Conservation (phyloP, 2,888 invertebrate species). For the Tenthredo livida region DNA sequence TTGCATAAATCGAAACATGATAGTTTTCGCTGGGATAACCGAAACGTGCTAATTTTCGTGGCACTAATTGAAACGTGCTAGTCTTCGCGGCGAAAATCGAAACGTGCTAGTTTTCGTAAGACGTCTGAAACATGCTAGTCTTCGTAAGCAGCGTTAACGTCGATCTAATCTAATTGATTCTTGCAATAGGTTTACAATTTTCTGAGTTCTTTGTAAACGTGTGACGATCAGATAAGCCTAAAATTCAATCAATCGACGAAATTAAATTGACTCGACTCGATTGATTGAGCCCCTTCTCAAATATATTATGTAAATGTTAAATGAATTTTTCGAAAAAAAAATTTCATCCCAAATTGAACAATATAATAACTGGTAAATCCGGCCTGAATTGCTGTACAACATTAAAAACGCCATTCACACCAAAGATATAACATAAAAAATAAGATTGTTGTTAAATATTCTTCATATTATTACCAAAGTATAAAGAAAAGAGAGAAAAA, state of each 20-base stretch:
- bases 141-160: too few relatives aligned
- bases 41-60: too few relatives aligned
- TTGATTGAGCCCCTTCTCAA: too few relatives aligned
- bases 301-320: not conserved
- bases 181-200: not conserved
- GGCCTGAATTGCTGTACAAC: conserved; percentile 22
- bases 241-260: too few relatives aligned
- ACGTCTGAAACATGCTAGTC: too few relatives aligned
- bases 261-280: too few relatives aligned
- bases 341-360: not conserved
- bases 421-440: not conserved
- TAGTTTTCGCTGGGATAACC: too few relatives aligned
- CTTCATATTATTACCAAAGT: conserved; percentile 8
- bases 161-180: not conserved
- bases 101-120: too few relatives aligned
- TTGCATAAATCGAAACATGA: too few relatives aligned
- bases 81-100: too few relatives aligned
- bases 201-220: not conserved
- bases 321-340: not conserved
- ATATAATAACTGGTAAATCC: not conserved
- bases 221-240: not conserved
- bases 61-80: too few relatives aligned
- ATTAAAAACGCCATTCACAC: not conserved
- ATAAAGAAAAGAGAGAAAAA: not conserved
- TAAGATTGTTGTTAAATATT: conserved; percentile 11